These are phyloP conservation scores for Homarus gammarus DNA, from an alignment of 2,888 invertebrate species.

Conservation along the genomic window DNA sequence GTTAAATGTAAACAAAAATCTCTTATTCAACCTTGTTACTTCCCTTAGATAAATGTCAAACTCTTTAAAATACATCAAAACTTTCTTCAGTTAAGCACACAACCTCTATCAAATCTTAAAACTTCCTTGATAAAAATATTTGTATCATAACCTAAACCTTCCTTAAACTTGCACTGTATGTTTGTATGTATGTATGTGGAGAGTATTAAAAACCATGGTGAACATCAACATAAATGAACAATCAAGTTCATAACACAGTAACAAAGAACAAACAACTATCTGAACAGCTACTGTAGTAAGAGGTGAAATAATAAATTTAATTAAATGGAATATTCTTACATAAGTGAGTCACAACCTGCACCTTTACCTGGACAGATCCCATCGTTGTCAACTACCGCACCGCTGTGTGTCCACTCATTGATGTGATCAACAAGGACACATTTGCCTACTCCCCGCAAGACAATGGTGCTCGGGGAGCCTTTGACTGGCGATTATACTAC, in stretches of 20 bases:
- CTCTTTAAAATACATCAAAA: background rate
- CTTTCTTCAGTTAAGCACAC: too few relatives aligned
- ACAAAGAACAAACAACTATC: background rate
- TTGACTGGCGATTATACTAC: constrained; percentile 98
- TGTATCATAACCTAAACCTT: background rate
- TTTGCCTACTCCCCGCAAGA: constrained; percentile 93
- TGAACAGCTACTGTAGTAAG: too few relatives aligned
- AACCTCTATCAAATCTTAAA: background rate
- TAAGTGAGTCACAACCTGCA: too few relatives aligned
- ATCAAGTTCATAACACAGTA: too few relatives aligned
- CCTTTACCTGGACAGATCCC: constrained; percentile 83
- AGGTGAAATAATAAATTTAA: too few relatives aligned
- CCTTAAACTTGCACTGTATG: background rate
- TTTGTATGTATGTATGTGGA: background rate
- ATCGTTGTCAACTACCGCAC: constrained; percentile 91
- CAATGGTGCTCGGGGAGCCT: constrained; percentile 85
- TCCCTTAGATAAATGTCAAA: background rate
- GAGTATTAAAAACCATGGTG: too few relatives aligned
- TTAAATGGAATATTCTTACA: too few relatives aligned
- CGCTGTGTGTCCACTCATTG: constrained; percentile 96
- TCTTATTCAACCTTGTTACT: too few relatives aligned
- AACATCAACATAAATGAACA: too few relatives aligned
- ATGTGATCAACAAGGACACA: constrained; percentile 92
- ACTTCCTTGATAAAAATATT: background rate
- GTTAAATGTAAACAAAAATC: too few relatives aligned